Evolutionary conservation across 2,797 vertebrate genomes (phyloP).

Genomic region (Eptatretus atami): DNA sequence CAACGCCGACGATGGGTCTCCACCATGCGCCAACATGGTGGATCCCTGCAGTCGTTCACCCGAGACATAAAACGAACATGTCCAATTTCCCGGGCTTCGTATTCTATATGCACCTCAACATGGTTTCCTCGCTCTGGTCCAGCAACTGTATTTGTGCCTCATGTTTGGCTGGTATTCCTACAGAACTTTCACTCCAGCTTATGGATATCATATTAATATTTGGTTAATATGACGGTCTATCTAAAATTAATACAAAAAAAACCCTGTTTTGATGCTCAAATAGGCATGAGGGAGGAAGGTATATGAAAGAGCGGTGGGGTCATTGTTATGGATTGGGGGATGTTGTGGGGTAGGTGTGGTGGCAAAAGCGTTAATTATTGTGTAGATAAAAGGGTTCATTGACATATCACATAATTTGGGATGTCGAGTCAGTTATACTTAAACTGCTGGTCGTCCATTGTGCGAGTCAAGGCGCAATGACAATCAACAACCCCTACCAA

Average conservation of each 20-base stretch:
- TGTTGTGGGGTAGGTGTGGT: not conserved
- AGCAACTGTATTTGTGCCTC: constrained; percentile 28
- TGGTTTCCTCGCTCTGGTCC: constrained; percentile 30
- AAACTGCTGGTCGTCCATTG: no score
- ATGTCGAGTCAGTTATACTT: no score
- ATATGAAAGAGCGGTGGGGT: not conserved
- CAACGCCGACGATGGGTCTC: constrained; percentile 35
- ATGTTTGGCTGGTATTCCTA: constrained; percentile 27
- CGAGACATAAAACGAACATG: constrained; percentile 22
- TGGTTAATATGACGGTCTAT: no score
- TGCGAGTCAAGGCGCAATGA: no score
- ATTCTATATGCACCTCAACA: constrained; percentile 22
- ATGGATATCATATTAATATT: not conserved
- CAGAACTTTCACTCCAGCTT: not conserved
- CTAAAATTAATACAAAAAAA: no score
- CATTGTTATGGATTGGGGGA: not conserved
- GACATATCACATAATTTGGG: no score
- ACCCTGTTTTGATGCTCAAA: no score
- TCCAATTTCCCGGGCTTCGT: constrained; percentile 32
- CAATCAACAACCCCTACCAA: no score
- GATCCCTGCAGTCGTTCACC: constrained; percentile 19
- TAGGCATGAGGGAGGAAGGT: not conserved
- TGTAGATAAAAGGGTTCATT: no score
- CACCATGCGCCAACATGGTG: constrained; percentile 32
- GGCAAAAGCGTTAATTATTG: no score